A percentile compares a stretch with the other conserved stretches of the same genome.
phyloP scores from a whole-genome alignment of 2,797 vertebrate species.

The Hemibagrus guttatus region DNA sequence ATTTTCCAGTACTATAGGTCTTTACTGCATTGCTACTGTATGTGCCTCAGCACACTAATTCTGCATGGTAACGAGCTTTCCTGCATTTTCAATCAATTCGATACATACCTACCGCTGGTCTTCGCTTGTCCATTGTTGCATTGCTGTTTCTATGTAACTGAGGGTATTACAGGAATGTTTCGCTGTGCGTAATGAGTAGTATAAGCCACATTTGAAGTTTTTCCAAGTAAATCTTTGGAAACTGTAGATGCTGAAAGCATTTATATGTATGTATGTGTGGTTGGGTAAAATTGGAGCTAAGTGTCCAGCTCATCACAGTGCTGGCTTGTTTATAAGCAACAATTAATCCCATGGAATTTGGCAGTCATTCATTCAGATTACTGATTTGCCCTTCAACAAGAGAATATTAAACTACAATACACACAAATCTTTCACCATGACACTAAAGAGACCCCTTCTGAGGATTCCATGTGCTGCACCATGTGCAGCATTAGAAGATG shows the following conservation, averaged over 20 bases:
- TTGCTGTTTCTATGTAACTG: neutral
- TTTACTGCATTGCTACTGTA: too few species aligned
- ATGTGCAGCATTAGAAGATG: neutral
- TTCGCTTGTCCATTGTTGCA: neutral
- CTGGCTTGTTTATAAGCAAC: neutral
- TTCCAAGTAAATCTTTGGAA: neutral
- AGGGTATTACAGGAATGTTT: too few species aligned
- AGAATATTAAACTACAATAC: neutral
- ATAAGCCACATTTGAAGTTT: too few species aligned
- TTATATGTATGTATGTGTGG: neutral
- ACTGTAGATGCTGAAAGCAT: neutral
- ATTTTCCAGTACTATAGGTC: too few species aligned
- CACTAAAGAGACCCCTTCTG: neutral
- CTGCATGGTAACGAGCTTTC: too few species aligned
- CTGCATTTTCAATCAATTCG: too few species aligned
- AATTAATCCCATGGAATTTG: neutral
- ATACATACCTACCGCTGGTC: too few species aligned
- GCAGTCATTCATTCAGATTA: neutral
- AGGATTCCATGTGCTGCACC: neutral
- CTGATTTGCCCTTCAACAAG: neutral
- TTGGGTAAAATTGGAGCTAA: neutral
- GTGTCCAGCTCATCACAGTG: neutral
- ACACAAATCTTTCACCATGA: neutral
- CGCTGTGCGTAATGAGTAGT: too few species aligned
- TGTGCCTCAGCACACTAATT: too few species aligned